Conservation (phyloP, 2,888 invertebrate genomes). For the Spisula solida region DNA sequence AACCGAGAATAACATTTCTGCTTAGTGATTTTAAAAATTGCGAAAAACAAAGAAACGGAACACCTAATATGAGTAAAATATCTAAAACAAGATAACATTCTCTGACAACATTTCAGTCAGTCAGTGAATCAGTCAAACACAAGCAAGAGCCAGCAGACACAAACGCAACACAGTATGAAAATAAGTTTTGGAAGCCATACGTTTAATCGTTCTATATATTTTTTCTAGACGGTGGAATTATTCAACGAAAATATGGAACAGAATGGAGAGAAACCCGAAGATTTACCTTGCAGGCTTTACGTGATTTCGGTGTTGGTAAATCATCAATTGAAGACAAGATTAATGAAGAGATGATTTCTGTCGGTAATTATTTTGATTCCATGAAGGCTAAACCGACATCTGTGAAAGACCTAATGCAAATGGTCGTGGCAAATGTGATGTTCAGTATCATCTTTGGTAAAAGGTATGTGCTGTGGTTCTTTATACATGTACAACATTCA, state of each 20-base stretch:
- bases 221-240: conserved; percentile 9
- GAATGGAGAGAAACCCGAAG: conserved; percentile 69
- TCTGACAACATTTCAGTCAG: too few species aligned
- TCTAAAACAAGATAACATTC: too few species aligned
- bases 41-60: too few species aligned
- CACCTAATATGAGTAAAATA: too few species aligned
- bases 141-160: too few species aligned
- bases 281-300: conserved; percentile 67
- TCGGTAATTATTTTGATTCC: conserved; percentile 45
- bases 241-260: conserved; percentile 41
- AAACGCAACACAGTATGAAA: too few species aligned
- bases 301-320: conserved; percentile 76
- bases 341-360: conserved; percentile 56
- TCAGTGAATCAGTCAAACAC: too few species aligned
- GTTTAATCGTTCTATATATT: background rate
- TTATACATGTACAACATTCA: background rate
- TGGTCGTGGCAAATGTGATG: conserved; percentile 72
- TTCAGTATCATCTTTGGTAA: conserved; percentile 74
- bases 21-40: too few species aligned
- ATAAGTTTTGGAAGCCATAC: too few species aligned
- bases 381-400: conserved; percentile 53
- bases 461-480: conserved; percentile 57
- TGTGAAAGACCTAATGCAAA: conserved; percentile 62
- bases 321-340: conserved; percentile 71
- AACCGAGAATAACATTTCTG: too few species aligned